Base-by-base conservation (phyloP, 2,113 vertebrate genomes). In the Emydocephalus ijimae region DNA sequence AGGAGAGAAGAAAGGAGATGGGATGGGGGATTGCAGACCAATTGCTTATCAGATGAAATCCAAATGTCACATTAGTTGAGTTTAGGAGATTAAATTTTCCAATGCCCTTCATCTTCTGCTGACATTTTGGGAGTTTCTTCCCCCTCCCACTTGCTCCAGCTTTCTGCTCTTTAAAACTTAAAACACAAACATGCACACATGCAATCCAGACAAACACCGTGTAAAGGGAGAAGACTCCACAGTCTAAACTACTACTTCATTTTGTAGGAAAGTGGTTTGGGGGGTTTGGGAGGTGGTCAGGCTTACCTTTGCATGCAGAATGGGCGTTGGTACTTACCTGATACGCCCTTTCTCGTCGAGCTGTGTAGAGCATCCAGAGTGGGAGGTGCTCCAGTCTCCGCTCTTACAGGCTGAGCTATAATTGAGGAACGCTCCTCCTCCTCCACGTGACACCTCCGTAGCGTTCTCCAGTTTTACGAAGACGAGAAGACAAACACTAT, bases 61-160 rank as follows among this genome's bases (percentile, higher is more conserved):
- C 98, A 98, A 98, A 98, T 98, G 98, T 98, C 98, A 98, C 97
- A 96, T 97, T 97, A 96, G 97, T 96, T 95, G 97, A 96, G 96
- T 97, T 98, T 97, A 95, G 97, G 95, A 98, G 97, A 98, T 98
- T 98, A 98, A 97, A 98, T 97, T 98, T 98, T 96, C 96, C 96
- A 96, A 94, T 94, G 96, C 96, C 96, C 97, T 98, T 98, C 97
- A 98, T 98, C 97, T 97, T 95, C 97, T n/a, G 94, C 97, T 98
- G 98, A 98, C 98, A 98, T 98, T 98, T 98, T 95, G 85, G 96
- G 97, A 93, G 95, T 96, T 96, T 94, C 95, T 91, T 14, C 4
- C 94, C 91, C 3, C 34, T 50, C 23, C 92, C 92, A 26, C 55
- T 15, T 26, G 85, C 52, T 29, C 74, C 92, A 91, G 52, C 93